These are phyloP conservation scores for Chloroclysta siterata DNA, from an alignment of 2,888 invertebrate genomes.

Conservation along the genomic window DNA sequence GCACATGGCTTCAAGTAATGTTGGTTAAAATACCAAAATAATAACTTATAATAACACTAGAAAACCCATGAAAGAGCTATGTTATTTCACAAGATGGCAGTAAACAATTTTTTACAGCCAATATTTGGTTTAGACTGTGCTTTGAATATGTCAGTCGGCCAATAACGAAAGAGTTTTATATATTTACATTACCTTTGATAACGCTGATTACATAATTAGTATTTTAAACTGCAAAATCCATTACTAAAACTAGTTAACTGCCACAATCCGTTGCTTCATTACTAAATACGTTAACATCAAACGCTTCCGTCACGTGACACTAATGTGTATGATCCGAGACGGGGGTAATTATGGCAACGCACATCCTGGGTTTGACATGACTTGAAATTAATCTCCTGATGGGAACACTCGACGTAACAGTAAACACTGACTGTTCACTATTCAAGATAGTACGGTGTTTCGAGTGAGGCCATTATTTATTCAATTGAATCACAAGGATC, in stretches of 20 bases:
- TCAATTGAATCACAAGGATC: no score
- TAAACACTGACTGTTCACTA: background rate
- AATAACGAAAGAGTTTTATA: no score
- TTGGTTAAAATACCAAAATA: no score
- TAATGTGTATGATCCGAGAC: conserved; percentile 24
- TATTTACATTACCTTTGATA: background rate
- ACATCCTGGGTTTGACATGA: conserved; percentile 29
- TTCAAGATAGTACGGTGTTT: no score
- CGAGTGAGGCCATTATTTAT: no score
- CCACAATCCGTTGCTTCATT: conserved; percentile 21
- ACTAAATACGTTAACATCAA: conserved; percentile 28
- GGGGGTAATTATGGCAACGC: conserved; percentile 25
- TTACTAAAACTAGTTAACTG: conserved; percentile 18
- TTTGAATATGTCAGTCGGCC: no score
- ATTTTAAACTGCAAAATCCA: background rate
- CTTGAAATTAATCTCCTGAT: conserved; percentile 38
- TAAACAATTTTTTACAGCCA: no score
- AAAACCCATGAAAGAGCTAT: no score
- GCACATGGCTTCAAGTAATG: no score
- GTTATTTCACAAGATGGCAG: no score
- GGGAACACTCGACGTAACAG: conserved; percentile 32
- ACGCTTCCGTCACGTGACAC: conserved; percentile 29
- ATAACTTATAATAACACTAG: no score
- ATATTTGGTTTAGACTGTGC: no score
- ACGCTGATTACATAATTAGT: background rate